Base-by-base conservation (phyloP, 2,888 invertebrate genomes). In the Eupithecia pulchellata region DNA sequence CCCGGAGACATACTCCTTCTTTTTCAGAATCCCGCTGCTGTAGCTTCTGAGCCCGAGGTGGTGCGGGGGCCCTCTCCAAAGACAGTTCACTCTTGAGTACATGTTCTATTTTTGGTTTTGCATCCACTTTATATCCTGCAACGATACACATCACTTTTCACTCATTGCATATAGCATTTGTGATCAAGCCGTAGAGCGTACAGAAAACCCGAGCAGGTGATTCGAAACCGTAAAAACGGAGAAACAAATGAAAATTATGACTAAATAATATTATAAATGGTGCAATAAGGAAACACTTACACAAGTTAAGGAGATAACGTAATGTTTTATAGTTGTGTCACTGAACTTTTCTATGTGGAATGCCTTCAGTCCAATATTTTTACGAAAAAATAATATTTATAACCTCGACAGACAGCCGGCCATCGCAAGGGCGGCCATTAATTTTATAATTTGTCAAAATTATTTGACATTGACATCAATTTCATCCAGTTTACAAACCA, bases 41-140 rank as follows among this genome's bases (percentile, higher is more conserved):
- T 87, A 87, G 17, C 77, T 79, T 52, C 82, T 82, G 5, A 80
- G 78, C 52, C 72, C 75, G 20, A 88, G 66, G 0, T 87, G 87
- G 61, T 82, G 86, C 32, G 83, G 87, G 20, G 88, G 67, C 20
- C 80, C 77, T 39, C 75, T 77, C 80, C 83, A 85, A 57, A 87
- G 80, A 64, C 77, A 78, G 74, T 84, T 83, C 55, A 92, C 76
- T 87, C 92, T 90, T 79, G 93, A 86, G 85, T 93, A 94, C 93
- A 94, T 94, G 74, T 78, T 81, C 76, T 78, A 65, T 67, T 66
- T 66, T 76, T 72, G 77, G 74, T 64, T 57, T 72, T 68, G 73
- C 75, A 73, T 78, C 75, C 79, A 78, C 74, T 79, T 76, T 80
- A 57, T 77, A 72, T 42, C 88, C 91, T 92, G 92, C 70, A 92